A percentile compares a stretch with the other conserved stretches of the same genome.
phyloP scores from a whole-genome alignment of 2,797 vertebrate species.

The Vireo griseus region DNA sequence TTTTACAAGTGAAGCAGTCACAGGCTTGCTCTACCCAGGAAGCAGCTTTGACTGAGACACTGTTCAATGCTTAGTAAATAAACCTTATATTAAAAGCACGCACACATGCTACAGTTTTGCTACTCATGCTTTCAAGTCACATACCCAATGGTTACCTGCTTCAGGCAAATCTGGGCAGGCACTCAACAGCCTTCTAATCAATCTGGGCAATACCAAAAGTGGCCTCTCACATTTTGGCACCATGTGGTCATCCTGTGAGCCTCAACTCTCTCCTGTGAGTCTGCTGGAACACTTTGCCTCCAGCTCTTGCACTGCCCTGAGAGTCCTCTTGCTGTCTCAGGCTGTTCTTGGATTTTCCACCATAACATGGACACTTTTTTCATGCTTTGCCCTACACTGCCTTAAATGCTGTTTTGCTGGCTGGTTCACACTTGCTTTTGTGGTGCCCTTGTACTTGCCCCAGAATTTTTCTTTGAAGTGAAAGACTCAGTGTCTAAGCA shows the following conservation, averaged over 20 bases:
- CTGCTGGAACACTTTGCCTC: not conserved
- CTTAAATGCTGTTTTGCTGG: not conserved
- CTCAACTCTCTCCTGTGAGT: not conserved
- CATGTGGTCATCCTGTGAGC: too few species aligned
- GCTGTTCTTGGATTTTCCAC: not conserved
- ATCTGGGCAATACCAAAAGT: not conserved
- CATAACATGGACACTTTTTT: accelerated
- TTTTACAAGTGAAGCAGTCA: not conserved
- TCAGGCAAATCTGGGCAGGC: not conserved
- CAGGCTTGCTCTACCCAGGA: not conserved
- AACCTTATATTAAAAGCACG: not conserved
- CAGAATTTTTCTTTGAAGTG: not conserved
- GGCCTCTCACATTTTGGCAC: not conserved
- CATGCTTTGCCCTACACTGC: not conserved
- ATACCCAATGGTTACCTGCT: not conserved
- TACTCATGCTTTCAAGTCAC: not conserved
- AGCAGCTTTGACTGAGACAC: not conserved
- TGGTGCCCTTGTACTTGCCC: not conserved
- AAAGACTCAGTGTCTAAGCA: not conserved
- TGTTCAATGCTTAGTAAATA: not conserved
- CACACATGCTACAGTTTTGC: not conserved
- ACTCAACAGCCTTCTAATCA: not conserved
- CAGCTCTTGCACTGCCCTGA: not conserved
- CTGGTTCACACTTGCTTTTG: accelerated
- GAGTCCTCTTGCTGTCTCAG: not conserved